Base-by-base conservation (phyloP, 2,113 vertebrate species). In the Zosterops borbonicus region DNA sequence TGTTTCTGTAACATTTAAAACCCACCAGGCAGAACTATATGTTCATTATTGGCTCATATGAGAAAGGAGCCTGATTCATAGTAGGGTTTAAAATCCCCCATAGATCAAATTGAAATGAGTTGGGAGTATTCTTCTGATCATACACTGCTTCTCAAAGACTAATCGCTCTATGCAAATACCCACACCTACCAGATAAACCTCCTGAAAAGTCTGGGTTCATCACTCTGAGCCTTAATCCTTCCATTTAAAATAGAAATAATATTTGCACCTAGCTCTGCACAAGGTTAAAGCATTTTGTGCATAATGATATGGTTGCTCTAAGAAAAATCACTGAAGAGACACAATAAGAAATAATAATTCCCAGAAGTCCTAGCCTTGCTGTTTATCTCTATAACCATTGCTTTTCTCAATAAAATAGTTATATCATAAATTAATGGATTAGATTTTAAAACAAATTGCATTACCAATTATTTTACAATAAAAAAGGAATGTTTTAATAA, bases 381-480 rank as follows among this genome's bases (percentile, higher is more conserved):
- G 5, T 55, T 86, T 42, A 50, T 9, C 5, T 47, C 37, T 90
- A 16, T 42, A 84, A 59, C 6, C 7, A 50, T 53, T 0, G 0
- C 3, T 42, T 35, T 62, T 81, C 50, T 89, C 23, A 81, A 59
- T 68, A 55, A 58, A 82, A 78, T 11, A 60, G 6, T 42, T 75
- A 29, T 12, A 29, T 9, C 22, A 27, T 50, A 87, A 92, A 55
- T 47, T 8, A 77, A 77, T 50, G 15, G 15, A 62, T 39, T 65
- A 58, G 5, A 67, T 58, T 33, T 74, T 28, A 71, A 93, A 94
- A 83, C 1, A 94, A 84, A n/a, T n/a, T 53, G 1, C 9, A 81
- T 55, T 19, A 59, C 5, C 64, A 62, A 39, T 31, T 81, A 2
- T 56, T 85, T 89, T 50, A 10, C 20, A 49, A n/a, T 12, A 9